Evolutionary conservation across 2,113 vertebrate genomes (phyloP).

Genomic region (Albula glossodonta): DNA sequence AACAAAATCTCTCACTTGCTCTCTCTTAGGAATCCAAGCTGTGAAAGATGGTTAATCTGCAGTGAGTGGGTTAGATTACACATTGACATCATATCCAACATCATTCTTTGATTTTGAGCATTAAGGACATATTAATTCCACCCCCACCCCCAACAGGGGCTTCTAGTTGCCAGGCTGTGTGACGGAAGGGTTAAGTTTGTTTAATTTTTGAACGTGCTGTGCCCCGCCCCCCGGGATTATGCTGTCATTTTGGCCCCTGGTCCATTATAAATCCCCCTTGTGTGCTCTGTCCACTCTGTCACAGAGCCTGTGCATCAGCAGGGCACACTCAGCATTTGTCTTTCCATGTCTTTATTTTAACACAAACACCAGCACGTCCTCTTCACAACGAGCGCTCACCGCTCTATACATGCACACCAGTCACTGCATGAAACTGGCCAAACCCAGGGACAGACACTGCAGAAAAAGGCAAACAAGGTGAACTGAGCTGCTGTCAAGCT

Average conservation of each 20-base stretch:
- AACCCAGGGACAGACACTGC: conserved; percentile 49
- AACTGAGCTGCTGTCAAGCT: conserved; percentile 48
- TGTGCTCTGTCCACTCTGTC: conserved; percentile 68
- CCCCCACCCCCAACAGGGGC: conserved; percentile 18
- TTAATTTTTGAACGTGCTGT: conserved; percentile 66
- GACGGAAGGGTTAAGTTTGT: conserved; percentile 58
- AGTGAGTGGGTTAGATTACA: no score
- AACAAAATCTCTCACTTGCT: no score
- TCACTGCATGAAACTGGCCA: conserved; percentile 52
- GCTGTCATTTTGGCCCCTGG: conserved; percentile 65
- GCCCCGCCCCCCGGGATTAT: conserved; percentile 66
- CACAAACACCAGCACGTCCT: conserved; percentile 53
- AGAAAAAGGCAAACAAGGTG: conserved; percentile 52
- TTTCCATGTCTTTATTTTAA: conserved; percentile 57
- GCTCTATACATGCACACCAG: conserved; percentile 51
- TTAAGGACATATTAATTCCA: neutral
- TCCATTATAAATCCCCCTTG: conserved; percentile 73
- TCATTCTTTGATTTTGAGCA: no score
- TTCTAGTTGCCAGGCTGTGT: neutral
- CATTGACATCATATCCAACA: no score
- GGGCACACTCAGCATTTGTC: conserved; percentile 67
- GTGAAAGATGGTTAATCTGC: no score
- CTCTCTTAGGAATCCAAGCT: no score
- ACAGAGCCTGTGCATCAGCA: conserved; percentile 71
- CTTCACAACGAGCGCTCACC: conserved; percentile 53